Percentiles rank a stretch among this genome's conserved stretches.
These are phyloP conservation scores for Setipinna tenuifilis DNA, from an alignment of 2,797 vertebrate species.

Conservation along the genomic window DNA sequence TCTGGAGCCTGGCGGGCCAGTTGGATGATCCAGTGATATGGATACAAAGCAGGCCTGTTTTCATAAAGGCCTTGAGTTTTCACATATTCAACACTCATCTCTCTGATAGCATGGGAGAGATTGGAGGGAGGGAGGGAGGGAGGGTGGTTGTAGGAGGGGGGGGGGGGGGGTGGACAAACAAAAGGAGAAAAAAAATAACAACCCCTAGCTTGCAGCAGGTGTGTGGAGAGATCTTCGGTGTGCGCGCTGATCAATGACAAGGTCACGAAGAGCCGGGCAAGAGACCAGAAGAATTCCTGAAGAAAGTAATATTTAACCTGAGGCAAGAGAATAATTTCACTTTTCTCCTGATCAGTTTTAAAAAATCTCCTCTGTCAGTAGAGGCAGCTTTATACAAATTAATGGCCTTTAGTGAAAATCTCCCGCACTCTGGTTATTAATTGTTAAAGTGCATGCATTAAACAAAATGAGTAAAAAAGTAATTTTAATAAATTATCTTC, in stretches of 20 bases:
- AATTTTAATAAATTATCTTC: slow-evolving; percentile 85
- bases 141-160: too few species aligned
- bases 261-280: slow-evolving; percentile 67
- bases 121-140: slow-evolving; percentile 50
- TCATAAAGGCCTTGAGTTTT: slow-evolving; percentile 68
- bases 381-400: slow-evolving; percentile 84
- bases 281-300: slow-evolving; percentile 69
- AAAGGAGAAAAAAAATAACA: slow-evolving; percentile 50
- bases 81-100: slow-evolving; percentile 52
- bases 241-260: slow-evolving; percentile 73
- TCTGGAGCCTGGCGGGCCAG: slow-evolving; percentile 29
- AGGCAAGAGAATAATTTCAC: slow-evolving; percentile 85
- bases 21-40: slow-evolving; percentile 49
- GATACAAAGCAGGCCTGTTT: slow-evolving; percentile 61
- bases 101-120: slow-evolving; percentile 60
- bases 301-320: slow-evolving; percentile 83
- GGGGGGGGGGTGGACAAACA: slow-evolving; percentile 33
- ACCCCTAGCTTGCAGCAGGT: slow-evolving; percentile 24
- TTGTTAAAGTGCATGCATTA: slow-evolving; percentile 88
- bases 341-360: slow-evolving; percentile 83
- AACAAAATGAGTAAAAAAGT: slow-evolving; percentile 87
- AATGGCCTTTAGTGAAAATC: slow-evolving; percentile 85
- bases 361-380: slow-evolving; percentile 82
- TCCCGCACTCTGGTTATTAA: slow-evolving; percentile 82
- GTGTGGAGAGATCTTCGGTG: slow-evolving; percentile 43